Conservation (phyloP, 2,888 invertebrate species). For the Villa cingulata region DNA sequence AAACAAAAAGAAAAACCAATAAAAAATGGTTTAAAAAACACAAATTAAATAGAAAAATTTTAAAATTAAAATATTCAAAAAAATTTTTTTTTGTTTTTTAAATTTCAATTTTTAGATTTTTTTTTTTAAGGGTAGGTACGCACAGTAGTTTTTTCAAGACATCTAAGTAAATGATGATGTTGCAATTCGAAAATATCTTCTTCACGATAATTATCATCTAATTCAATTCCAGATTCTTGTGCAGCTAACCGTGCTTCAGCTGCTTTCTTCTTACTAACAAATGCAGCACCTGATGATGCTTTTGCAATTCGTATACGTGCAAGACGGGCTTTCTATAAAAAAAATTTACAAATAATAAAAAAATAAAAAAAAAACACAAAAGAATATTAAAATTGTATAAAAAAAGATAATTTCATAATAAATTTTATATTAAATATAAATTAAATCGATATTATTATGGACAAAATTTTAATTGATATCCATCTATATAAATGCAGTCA, state of each 20-base stretch:
- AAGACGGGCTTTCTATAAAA: constrained; percentile 86
- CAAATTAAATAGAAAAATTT: neutral
- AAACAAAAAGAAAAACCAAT: constrained; percentile 4
- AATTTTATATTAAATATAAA: too few species aligned
- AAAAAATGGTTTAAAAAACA: too few species aligned
- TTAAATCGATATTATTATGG: too few species aligned
- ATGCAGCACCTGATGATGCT: constrained; percentile 96
- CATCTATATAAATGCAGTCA: too few species aligned
- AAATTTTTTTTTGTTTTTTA: too few species aligned
- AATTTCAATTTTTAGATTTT: neutral
- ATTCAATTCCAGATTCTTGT: constrained; percentile 80
- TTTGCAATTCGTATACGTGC: constrained; percentile 97
- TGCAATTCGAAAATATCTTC: constrained; percentile 98
- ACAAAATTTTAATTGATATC: too few species aligned
- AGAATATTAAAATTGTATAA: too few species aligned
- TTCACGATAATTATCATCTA: constrained; percentile 78
- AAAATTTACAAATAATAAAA: constrained; percentile 26
- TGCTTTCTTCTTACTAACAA: constrained; percentile 97
- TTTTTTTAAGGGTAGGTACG: too few species aligned
- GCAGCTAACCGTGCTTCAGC: constrained; percentile 90
- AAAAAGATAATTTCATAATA: too few species aligned
- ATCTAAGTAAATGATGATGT: constrained; percentile 94
- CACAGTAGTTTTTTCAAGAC: constrained; percentile 96
- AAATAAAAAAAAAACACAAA: constrained; percentile 12
- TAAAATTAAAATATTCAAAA: neutral